Evolutionary conservation across 2,113 vertebrate species (phyloP), one percentile per base, ranked within the genome.

Genomic region (Larimichthys polyactis): DNA sequence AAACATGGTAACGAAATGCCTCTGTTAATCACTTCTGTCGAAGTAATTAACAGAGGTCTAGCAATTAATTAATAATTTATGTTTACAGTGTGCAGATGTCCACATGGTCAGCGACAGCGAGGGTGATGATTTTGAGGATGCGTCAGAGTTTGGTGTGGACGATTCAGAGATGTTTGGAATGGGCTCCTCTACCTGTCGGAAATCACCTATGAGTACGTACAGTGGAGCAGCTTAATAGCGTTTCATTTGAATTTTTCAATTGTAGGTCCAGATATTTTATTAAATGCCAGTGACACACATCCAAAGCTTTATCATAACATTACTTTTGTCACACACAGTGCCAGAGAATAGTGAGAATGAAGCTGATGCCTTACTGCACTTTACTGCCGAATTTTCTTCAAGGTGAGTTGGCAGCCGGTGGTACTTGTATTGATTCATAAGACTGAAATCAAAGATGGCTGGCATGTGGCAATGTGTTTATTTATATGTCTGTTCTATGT

Each of bases 41-140:
- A 63, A 63, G 49, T 20, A 36, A 24, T 27, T 27, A 27, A 27
- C 27, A 27, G 27, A 27, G 27, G 16, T 40, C 57, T 55, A 7
- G 5, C 27, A 58, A 59, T 59, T 1, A 24, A 49, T 78, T 2
- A 27, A 19, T 69, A 0, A 15, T 75, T 52, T 80, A 0, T 85
- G n/a, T 87, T 78, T 79, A 78, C 96, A 99, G 88, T 97, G 97
- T 92, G 96, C 97, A 85, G 98, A 99, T 92, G 97, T 99, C 90
- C 98, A 99, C 90, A 99, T 99, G 98, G 97, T 99, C 91, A 99
- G 98, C 75, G 98, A 99, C 90, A 99, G 98, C 20, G 98, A 99
- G 85, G 98, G 97, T 58, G 98, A 99, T 88, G 98, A 99, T 90
- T 99, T 98, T 91, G 98, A 99, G 92, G 98, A 99, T 89, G 97